Evolutionary conservation across 2,888 invertebrate species (phyloP), one percentile per base, ranked within the genome.

Genomic region (Caenorhabditis sp.): DNA sequence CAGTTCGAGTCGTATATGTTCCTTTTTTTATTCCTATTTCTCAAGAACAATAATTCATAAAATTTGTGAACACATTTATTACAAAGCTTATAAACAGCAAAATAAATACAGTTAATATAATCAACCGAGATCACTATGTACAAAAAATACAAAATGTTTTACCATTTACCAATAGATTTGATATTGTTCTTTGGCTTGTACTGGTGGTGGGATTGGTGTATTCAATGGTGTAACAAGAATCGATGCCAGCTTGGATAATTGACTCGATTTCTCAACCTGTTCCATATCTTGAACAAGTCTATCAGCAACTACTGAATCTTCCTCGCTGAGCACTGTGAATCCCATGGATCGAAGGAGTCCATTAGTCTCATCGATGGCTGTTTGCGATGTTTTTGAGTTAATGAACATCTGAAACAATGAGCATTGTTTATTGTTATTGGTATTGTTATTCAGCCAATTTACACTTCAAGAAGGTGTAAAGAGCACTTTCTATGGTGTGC

Each of bases 241-340:
- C 7, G 68, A 73, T 8, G 66, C 66, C 23, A 73, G 62, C 53
- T 64, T 73, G 3, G 68, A 68, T 31, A 73, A 63, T 58, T 62
- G 62, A 7, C 64, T 63, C 1, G 73, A 73, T 52, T 73, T 73
- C 27, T 66, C 73, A 43, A 73, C 73, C 36, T 73, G 68, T 49
- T 68, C 62, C 68, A 73, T 73, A 31, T 73, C 73, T 49, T 43
- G 17, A 7, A 59, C 59, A n/a, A 59, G 38, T 43, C 59, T 21
- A 57, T 74, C 74, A 21, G 74, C 74, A 14, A 74, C 69, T n/a
- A 67, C 54, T 20, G 74, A 74, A 27, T 74, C 74, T 21, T 69
- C 69, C 59, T 70, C 69, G 56, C 74, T 74, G 14, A 74, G 38
- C 20, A 74, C 69, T 49, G 74, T 69, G 61, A 74, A 64, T 4